These are phyloP conservation scores for Loripinus fragilis DNA, from an alignment of 2,888 invertebrate species.

Conservation along the genomic window DNA sequence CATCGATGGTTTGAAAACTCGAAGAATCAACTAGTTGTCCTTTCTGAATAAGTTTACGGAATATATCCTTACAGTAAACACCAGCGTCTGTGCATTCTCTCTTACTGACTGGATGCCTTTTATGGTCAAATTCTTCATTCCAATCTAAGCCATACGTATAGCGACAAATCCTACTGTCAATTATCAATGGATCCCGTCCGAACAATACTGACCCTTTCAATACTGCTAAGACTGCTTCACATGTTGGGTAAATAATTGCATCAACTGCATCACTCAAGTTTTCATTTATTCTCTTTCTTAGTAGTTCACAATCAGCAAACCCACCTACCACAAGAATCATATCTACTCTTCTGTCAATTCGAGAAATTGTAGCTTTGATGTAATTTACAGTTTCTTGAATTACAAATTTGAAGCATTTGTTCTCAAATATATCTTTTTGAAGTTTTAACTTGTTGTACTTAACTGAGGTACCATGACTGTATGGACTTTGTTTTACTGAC, in stretches of 20 bases:
- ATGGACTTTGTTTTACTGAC: neutral
- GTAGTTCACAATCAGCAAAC: constrained; percentile 40
- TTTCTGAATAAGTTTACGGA: constrained; percentile 30
- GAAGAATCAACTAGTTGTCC: constrained; percentile 17
- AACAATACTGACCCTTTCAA: constrained; percentile 48
- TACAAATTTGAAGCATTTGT: constrained; percentile 26
- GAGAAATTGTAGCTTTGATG: neutral
- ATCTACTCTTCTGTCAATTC: constrained; percentile 20
- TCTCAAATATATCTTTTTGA: neutral
- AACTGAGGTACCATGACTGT: neutral
- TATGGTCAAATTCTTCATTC: constrained; percentile 43
- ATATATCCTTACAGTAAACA: constrained; percentile 42
- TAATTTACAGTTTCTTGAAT: constrained; percentile 18
- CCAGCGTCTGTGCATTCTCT: constrained; percentile 41
- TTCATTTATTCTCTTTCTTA: constrained; percentile 28
- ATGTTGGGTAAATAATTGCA: constrained; percentile 32
- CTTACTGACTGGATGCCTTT: constrained; percentile 22
- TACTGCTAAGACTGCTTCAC: constrained; percentile 32
- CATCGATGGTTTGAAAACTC: constrained; percentile 20
- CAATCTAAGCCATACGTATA: constrained; percentile 48
- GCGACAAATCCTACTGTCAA: constrained; percentile 27
- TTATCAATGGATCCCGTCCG: constrained; percentile 38
- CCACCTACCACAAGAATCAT: constrained; percentile 39
- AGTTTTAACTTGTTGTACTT: constrained; percentile 16
- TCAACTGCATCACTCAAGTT: constrained; percentile 24